These are phyloP conservation scores for Saguinus midas DNA, from an alignment of 2,113 vertebrate species.

Conservation along the genomic window DNA sequence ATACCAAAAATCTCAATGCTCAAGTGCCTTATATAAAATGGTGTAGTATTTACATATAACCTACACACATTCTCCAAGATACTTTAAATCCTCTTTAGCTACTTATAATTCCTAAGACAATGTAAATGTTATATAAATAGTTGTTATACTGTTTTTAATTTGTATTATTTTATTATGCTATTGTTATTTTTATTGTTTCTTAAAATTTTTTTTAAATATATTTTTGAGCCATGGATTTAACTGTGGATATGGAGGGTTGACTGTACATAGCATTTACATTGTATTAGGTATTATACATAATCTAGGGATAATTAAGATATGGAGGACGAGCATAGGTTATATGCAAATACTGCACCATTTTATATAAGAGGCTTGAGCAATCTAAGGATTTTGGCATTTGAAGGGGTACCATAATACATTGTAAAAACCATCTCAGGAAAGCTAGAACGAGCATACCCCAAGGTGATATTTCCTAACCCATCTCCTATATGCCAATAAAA, in stretches of 20 bases:
- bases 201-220: not conserved
- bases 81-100: not conserved
- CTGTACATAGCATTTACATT: not conserved
- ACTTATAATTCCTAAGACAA: not conserved
- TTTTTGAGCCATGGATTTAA: not conserved
- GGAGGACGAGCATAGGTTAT: not conserved
- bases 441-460: not conserved
- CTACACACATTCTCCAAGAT: not conserved
- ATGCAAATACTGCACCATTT: not conserved
- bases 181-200: not conserved
- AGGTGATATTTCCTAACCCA: not conserved
- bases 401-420: not conserved
- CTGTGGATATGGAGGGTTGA: not conserved
- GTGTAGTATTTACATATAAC: not conserved
- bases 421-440: not conserved
- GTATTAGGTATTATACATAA: not conserved
- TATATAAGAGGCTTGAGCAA: not conserved
- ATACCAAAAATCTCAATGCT: not conserved
- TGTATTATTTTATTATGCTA: not conserved
- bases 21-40: not conserved
- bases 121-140: not conserved
- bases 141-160: not conserved
- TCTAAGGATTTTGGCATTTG: not conserved
- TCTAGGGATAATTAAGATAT: not conserved
- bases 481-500: constrained; percentile 2